phyloP scores from a whole-genome alignment of 1,140 invertebrate genomes.

The Paralvinella palmiformis region DNA sequence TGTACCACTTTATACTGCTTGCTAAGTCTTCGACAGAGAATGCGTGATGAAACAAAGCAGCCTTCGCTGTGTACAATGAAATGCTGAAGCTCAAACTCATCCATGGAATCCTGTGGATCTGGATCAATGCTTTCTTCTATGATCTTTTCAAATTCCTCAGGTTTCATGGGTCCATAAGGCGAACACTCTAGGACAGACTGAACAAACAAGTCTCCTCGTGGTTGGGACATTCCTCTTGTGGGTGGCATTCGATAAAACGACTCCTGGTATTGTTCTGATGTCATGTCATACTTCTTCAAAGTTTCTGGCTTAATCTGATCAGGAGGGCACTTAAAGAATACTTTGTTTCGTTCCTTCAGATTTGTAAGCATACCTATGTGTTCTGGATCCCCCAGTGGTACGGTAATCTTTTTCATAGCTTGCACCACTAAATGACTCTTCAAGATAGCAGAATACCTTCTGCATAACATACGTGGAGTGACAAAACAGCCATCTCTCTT shows the following conservation, averaged over 20 bases:
- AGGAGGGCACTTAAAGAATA: slow-evolving; percentile 3
- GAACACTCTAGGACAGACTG: background rate
- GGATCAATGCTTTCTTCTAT: background rate
- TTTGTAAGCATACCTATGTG: background rate
- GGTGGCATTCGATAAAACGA: background rate
- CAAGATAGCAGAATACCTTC: background rate
- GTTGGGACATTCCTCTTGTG: background rate
- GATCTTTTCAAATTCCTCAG: background rate
- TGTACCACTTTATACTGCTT: background rate
- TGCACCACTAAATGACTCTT: background rate
- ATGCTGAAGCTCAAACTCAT: slow-evolving; percentile 1
- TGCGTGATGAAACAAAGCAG: background rate
- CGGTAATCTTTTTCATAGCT: background rate
- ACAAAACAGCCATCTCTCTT: background rate
- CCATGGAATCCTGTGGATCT: background rate
- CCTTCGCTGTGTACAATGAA: background rate
- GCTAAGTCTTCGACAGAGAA: background rate
- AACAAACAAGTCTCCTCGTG: background rate
- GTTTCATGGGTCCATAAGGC: background rate
- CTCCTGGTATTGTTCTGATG: background rate
- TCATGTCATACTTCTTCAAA: background rate
- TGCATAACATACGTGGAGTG: background rate
- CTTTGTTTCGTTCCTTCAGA: background rate
- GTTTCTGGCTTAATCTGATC: background rate
- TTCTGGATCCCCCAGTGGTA: background rate